Percentiles rank a stretch among this genome's conserved stretches.
phyloP scores from a whole-genome alignment of 1,140 invertebrate species.

The Lepidurus couesii region DNA sequence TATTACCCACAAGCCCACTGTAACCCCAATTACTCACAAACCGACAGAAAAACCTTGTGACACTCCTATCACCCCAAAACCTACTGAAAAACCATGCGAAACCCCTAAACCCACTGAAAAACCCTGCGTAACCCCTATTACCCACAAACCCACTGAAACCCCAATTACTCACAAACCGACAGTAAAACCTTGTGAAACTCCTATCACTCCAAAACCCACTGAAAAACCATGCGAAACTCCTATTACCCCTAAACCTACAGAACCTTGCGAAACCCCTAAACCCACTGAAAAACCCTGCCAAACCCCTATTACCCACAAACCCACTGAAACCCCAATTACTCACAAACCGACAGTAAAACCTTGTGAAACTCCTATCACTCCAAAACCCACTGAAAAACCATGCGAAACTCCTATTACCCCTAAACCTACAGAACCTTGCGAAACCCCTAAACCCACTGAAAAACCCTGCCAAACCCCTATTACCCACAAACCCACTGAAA shows the following conservation, averaged over 20 bases:
- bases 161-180: neutral
- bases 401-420: neutral
- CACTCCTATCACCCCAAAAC: neutral
- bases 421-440: too few species aligned
- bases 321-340: neutral
- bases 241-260: neutral
- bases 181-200: neutral
- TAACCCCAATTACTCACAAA: neutral
- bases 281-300: too few species aligned
- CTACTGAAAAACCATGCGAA: too few species aligned
- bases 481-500: neutral
- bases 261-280: neutral
- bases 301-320: neutral
- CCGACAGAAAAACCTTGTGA: neutral
- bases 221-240: neutral
- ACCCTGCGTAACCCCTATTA: too few species aligned
- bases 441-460: neutral
- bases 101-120: too few species aligned
- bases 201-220: neutral
- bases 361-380: neutral
- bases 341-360: neutral
- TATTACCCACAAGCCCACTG: too few species aligned
- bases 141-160: neutral
- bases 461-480: neutral
- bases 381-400: neutral